Evolutionary conservation across 2,888 invertebrate genomes (phyloP), one percentile per base, ranked within the genome.

Genomic region (Odontocerum albicorne): DNA sequence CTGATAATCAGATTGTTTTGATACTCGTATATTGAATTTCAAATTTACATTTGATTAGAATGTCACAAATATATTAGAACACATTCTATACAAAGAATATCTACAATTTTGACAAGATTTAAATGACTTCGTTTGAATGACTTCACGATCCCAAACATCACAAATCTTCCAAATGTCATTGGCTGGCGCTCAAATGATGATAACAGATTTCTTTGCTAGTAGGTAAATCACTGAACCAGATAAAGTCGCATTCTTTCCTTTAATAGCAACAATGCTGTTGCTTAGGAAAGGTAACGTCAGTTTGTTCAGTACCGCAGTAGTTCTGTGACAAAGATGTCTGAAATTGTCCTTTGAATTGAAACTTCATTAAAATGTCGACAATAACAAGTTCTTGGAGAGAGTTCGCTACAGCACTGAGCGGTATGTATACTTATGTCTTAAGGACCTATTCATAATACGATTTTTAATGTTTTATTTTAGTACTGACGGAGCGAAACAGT

Each of bases 391-490:
- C 51, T 4, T 50, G 49, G 49, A 45, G 56, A 31, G 49, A 56
- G 20, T 56, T 39, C 46, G 36, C 33, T 20, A 40, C 51, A n/a
- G 56, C 56, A 10, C 32, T 56, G 6, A 44, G 50, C 19, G 56
- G 56, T 56, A 44, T 2, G 49, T 49, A 31, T n/a, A 8, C n/a
- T n/a, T n/a, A n/a, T n/a, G n/a, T n/a, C n/a, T n/a, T n/a, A n/a
- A n/a, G n/a, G n/a, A n/a, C n/a, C n/a, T n/a, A n/a, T n/a, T n/a
- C n/a, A n/a, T n/a, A n/a, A n/a, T n/a, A n/a, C n/a, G n/a, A n/a
- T n/a, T n/a, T n/a, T n/a, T n/a, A n/a, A n/a, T n/a, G n/a, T n/a
- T n/a, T n/a, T n/a, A n/a, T n/a, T n/a, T n/a, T n/a, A n/a, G n/a
- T n/a, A n/a, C n/a, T n/a, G n/a, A n/a, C n/a, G n/a, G n/a, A n/a